These are phyloP conservation scores for Iguana delicatissima DNA, from an alignment of 2,797 vertebrate species.

Conservation along the genomic window DNA sequence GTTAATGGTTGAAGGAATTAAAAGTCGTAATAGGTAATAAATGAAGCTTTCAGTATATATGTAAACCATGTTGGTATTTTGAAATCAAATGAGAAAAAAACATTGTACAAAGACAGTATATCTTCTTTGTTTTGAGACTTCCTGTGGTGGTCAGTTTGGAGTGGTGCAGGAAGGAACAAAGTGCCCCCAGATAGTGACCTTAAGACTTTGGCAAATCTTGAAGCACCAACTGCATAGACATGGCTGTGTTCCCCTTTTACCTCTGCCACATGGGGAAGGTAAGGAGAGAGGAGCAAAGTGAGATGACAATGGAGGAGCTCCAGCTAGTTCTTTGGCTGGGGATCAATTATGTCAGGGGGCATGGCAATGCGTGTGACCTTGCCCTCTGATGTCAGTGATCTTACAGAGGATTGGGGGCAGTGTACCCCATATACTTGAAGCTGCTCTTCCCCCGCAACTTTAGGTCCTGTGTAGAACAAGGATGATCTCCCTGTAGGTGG, in stretches of 20 bases:
- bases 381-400: too few species aligned
- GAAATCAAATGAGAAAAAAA: not conserved
- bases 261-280: not conserved
- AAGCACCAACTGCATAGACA: not conserved
- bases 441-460: too few species aligned
- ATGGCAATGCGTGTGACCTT: too few species aligned
- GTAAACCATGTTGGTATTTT: not conserved
- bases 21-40: conserved; percentile 43
- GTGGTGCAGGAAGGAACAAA: too few species aligned
- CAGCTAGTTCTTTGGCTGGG: not conserved
- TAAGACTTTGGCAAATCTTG: not conserved
- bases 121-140: not conserved
- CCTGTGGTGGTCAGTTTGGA: not conserved
- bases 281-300: not conserved
- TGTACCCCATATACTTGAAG: too few species aligned
- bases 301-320: not conserved
- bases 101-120: not conserved
- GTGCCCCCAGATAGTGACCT: not conserved
- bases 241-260: not conserved
- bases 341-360: not conserved
- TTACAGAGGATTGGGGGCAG: too few species aligned
- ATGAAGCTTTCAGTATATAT: not conserved
- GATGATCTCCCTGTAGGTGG: not conserved
- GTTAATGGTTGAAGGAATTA: conserved; percentile 77
- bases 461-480: not conserved